Evolutionary conservation across 2,888 invertebrate species (phyloP), one percentile per base, ranked within the genome.

Genomic region (Ernsta delagoae): DNA sequence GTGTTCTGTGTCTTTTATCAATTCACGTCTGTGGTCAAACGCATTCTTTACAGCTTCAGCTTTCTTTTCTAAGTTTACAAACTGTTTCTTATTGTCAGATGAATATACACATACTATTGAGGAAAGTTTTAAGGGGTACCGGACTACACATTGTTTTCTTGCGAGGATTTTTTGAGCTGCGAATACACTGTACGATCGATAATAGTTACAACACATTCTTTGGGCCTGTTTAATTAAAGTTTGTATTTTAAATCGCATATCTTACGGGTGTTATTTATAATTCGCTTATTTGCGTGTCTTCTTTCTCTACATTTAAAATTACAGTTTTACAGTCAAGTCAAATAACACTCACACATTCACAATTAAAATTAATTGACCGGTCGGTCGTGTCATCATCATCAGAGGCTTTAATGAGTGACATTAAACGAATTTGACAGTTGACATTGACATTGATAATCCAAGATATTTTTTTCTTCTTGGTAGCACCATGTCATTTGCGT

Each of bases 11-110:
- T 93, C 89, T 78, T 94, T 94, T 0, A 96, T 84, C 78, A 94
- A 94, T 72, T 94, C 95, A 72, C 95, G 95, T 75, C 94, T 95
- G 65, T 95, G 94, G 73, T 95, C 94, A 67, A 96, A 89, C 3
- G 89, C 95, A 83, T 94, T 92, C 80, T 95, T 94, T 0, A 95
- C 70, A 11, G 90, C 81, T 74, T 94, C 90, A 1, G 93, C 79
- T 70, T 94, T 94, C 75, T 94, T 94, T 59, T 89, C 87, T 67
- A 90, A 77, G 69, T 86, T 85, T 74, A 90, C 74, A 64, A 90
- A 88, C 65, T 85, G 83, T 78, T 92, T 93, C 72, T 89, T 93
- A 56, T 82, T 79, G 65, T 90, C 88, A 11, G 90, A 87, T 36
- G 84, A 92, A 75, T 87, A 89, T 6, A 83, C 75, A 78, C 85